Evolutionary conservation across 37 sponge, comb jelly and placozoan species (phyloP).

Genomic region (Beroe ovata): DNA sequence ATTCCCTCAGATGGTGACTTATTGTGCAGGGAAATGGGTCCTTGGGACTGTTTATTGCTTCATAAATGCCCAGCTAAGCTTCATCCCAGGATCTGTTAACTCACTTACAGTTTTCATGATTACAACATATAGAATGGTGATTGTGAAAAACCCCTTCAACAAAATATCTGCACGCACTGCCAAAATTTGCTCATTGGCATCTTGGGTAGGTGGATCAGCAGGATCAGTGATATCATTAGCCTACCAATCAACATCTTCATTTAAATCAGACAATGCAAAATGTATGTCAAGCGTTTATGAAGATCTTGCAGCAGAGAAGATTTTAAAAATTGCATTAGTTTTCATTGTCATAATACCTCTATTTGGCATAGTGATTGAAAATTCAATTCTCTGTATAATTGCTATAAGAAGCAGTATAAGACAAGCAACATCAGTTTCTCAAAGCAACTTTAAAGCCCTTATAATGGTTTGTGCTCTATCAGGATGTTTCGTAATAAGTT

Average conservation of each 20-base stretch:
- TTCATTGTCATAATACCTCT: conserved; percentile 8
- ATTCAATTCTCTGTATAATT: background rate
- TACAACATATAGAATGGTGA: background rate
- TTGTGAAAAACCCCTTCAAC: background rate
- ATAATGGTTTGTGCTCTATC: conserved; percentile 27
- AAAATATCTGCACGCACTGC: background rate
- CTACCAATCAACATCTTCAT: background rate
- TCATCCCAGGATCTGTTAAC: background rate
- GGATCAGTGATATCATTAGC: background rate
- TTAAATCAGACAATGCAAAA: background rate
- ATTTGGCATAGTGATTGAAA: background rate
- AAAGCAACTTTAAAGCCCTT: background rate
- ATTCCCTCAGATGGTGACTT: background rate
- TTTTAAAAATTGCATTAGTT: background rate
- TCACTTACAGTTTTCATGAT: background rate
- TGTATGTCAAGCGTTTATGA: background rate
- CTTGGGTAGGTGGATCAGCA: background rate
- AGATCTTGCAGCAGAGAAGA: background rate
- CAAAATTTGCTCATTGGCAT: background rate
- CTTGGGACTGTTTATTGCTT: background rate
- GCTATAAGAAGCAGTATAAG: background rate
- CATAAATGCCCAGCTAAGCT: background rate
- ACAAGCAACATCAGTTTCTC: background rate
- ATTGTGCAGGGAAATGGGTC: background rate
- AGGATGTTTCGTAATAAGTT: conserved; percentile 1